Percentiles rank a stretch among this genome's conserved stretches.
Evolutionary conservation across 1,140 invertebrate species (phyloP).

Genomic region (Tribolium castaneum): DNA sequence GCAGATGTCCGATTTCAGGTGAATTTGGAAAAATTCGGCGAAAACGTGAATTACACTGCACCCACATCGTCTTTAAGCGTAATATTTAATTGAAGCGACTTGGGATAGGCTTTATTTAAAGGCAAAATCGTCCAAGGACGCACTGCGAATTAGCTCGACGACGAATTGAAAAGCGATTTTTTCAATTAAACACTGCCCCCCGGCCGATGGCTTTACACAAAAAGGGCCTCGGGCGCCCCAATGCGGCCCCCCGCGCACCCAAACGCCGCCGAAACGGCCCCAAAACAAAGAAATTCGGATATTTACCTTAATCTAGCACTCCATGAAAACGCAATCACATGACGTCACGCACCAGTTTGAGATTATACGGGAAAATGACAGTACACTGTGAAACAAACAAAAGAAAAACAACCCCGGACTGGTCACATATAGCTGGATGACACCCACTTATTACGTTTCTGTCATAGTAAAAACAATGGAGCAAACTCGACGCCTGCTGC

Average conservation of each 20-base stretch:
- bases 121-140: slow-evolving; percentile 57
- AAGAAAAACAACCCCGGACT: slow-evolving; percentile 45
- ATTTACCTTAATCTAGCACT: slow-evolving; percentile 52
- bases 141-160: slow-evolving; percentile 31
- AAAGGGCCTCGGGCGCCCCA: not conserved
- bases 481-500: slow-evolving; percentile 50
- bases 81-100: slow-evolving; percentile 33
- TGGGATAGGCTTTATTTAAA: slow-evolving; percentile 47
- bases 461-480: slow-evolving; percentile 54
- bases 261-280: not conserved
- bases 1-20: slow-evolving; percentile 25
- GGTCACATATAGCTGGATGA: slow-evolving; percentile 43
- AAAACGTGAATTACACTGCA: slow-evolving; percentile 29
- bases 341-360: slow-evolving; percentile 51
- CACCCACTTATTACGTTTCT: slow-evolving; percentile 51
- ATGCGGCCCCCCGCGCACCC: not conserved
- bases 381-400: slow-evolving; percentile 32
- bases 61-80: slow-evolving; percentile 9
- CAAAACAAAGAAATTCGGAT: slow-evolving; percentile 25
- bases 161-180: slow-evolving; percentile 6
- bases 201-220: not conserved
- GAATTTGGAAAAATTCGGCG: not conserved
- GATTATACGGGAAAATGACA: slow-evolving; percentile 26
- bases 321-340: slow-evolving; percentile 58
- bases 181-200: slow-evolving; percentile 15